Conservation (phyloP, 1,140 invertebrate genomes). For the Papilio polyxenes region DNA sequence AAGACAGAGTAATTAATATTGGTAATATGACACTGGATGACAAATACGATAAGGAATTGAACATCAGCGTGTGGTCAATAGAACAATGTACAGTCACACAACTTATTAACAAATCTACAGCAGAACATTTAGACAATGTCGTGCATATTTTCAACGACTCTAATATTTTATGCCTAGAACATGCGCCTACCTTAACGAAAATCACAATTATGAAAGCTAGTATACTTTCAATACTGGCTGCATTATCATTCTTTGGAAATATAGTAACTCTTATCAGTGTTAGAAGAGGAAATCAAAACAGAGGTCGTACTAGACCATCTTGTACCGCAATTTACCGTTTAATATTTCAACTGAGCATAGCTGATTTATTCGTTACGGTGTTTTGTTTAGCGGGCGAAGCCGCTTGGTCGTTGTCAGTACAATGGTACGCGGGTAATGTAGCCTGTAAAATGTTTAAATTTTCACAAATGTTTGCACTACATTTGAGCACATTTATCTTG, state of each 20-base stretch:
- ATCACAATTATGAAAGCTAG: conserved; percentile 83
- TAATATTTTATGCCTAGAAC: conserved; percentile 78
- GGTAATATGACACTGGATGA: not conserved
- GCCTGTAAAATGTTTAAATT: conserved; percentile 92
- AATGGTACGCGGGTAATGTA: conserved; percentile 89
- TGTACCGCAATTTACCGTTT: conserved; percentile 88
- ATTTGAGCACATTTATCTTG: conserved; percentile 91
- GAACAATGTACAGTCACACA: conserved; percentile 63
- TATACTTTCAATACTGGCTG: conserved; percentile 85
- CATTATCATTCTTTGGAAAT: conserved; percentile 88
- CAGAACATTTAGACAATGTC: conserved; percentile 52
- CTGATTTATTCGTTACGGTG: conserved; percentile 89
- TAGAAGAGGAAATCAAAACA: conserved; percentile 80
- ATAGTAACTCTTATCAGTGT: conserved; percentile 88
- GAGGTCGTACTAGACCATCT: conserved; percentile 81
- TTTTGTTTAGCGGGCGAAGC: conserved; percentile 91
- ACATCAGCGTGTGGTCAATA: conserved; percentile 57
- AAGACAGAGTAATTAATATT: not conserved
- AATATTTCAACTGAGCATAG: conserved; percentile 88
- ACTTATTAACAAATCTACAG: conserved; percentile 55
- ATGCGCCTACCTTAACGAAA: conserved; percentile 83
- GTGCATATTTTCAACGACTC: conserved; percentile 69
- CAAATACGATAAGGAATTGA: not conserved
- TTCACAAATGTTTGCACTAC: conserved; percentile 89
- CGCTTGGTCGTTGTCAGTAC: conserved; percentile 89